Evolutionary conservation across 2,888 invertebrate species (phyloP), one percentile per base, ranked within the genome.

Genomic region (Mythimna vitellina): DNA sequence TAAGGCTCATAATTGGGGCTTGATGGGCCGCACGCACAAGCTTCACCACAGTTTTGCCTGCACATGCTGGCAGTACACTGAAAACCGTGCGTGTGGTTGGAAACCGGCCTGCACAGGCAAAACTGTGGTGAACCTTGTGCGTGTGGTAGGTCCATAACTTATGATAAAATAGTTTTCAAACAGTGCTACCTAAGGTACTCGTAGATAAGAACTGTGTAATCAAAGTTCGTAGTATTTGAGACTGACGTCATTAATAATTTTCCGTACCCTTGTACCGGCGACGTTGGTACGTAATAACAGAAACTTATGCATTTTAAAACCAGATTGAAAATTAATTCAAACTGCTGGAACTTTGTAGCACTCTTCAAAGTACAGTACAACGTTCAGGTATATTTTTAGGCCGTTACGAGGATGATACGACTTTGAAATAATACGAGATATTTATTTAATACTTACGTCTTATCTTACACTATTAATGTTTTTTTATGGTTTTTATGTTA

Each of bases 341-440:
- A 57, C 32, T 62, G 49, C 20, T 22, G 6, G 60, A 62, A 76
- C 61, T 67, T 66, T 76, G 61, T 75, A 60, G 51, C 54, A 38
- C n/a, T 32, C 6, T 29, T 63, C 46, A 22, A 12, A 46, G 49
- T 46, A 57, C 65, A 57, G 54, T 74, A 82, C 70, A 78, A 70
- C 42, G 72, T 70, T 72, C 69, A 72, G 56, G 63, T 65, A 14
- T 53, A 57, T 75, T 72, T 76, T 66, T 29, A 56, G 49, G 32
- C 53, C 49, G 73, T 70, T 68, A 64, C 57, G 38, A 29, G 35
- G 29, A 46, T 35, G 54, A 49, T 25, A 66, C 35, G 66, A 46
- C 1, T 72, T 76, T 1, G 35, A 76, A 67, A 66, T 67, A 67
- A 67, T 76, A 76, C 8, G 20, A 66, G 25, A 56, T 3, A 0